Evolutionary conservation across 2,113 vertebrate species (phyloP).

Genomic region (Leiothrix lutea): DNA sequence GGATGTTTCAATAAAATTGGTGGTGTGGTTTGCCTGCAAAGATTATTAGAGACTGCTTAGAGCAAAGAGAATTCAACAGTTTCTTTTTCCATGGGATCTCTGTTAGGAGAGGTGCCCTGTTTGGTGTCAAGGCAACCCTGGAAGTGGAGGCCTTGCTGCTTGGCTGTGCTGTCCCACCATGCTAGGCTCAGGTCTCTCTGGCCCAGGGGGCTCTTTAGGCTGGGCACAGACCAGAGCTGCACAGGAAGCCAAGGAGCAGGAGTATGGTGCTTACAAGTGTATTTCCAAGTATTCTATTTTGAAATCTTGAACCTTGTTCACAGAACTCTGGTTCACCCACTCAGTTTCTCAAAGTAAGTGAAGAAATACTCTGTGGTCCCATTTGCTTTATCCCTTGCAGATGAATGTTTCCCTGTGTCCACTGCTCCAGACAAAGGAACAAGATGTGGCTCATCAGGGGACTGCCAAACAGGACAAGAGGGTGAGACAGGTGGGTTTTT

Average conservation of each 20-base stretch:
- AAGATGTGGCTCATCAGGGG: not conserved
- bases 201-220: rapidly evolving
- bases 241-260: not conserved
- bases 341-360: not conserved
- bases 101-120: not conserved
- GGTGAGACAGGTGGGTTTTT: not conserved
- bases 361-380: not conserved
- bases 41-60: not conserved
- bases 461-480: not conserved
- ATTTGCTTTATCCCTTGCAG: not conserved
- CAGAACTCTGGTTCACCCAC: not conserved
- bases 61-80: not conserved
- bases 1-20: not conserved
- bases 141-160: not conserved
- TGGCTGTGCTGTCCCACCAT: rapidly evolving
- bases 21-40: not conserved
- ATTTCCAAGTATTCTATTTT: not conserved
- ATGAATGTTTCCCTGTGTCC: not conserved
- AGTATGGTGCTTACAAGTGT: not conserved
- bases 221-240: rapidly evolving
- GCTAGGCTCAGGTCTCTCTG: rapidly evolving
- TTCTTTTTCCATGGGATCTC: not conserved
- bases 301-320: not conserved
- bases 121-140: not conserved
- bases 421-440: not conserved